These are phyloP conservation scores for Apoda limacodes DNA, from an alignment of 2,888 invertebrate genomes.

Conservation along the genomic window DNA sequence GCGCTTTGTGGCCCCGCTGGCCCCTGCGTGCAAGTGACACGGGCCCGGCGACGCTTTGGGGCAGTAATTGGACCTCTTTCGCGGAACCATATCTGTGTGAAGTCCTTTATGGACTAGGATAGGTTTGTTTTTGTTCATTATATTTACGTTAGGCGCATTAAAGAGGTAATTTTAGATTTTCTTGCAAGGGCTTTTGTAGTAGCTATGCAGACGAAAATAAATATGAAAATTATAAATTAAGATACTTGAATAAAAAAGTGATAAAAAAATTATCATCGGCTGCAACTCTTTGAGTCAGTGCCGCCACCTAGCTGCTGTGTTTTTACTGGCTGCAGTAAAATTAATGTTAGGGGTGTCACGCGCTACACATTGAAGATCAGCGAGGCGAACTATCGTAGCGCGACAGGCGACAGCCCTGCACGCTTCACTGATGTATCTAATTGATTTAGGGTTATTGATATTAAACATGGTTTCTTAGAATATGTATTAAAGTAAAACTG, in stretches of 20 bases:
- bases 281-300: neutral
- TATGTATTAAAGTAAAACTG: too few species aligned
- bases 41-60: conserved; percentile 8
- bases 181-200: too few species aligned
- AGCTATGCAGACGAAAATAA: too few species aligned
- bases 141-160: too few species aligned
- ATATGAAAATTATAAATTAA: too few species aligned
- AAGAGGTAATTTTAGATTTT: too few species aligned
- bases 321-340: neutral
- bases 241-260: too few species aligned
- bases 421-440: conserved; percentile 23
- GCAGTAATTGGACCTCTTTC: conserved; percentile 4
- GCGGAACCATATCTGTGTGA: conserved; percentile 10
- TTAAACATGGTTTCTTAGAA: too few species aligned
- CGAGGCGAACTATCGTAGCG: conserved; percentile 26
- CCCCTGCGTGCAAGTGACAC: conserved; percentile 42
- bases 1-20: conserved; percentile 25
- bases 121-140: too few species aligned
- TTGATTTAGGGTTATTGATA: conserved; percentile 17
- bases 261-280: neutral
- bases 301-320: neutral
- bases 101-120: too few species aligned
- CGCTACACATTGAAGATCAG: conserved; percentile 17
- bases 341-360: conserved; percentile 15
- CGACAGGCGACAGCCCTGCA: conserved; percentile 25